phyloP scores from a whole-genome alignment of 92 coral and sea anemone species.

The Phenganax marumi region DNA sequence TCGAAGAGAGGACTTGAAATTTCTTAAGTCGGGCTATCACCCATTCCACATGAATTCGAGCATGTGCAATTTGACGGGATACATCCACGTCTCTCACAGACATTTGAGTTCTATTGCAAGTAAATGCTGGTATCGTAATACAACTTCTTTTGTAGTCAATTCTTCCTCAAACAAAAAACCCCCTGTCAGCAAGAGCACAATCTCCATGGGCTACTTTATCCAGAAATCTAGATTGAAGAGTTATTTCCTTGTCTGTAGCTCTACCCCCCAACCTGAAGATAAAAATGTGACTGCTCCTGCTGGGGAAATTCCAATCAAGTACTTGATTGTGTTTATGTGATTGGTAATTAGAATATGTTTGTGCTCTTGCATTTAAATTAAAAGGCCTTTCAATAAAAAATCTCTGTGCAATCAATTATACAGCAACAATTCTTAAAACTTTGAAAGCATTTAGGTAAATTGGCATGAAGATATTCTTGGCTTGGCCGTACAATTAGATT shows the following conservation, averaged over 20 bases:
- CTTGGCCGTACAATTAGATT: too few species aligned
- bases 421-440: constrained; percentile 39
- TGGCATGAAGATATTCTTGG: too few species aligned
- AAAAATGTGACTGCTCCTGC: constrained; percentile 48
- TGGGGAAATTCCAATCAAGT: constrained; percentile 43
- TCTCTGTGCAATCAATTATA: constrained; percentile 50
- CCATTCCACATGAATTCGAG: constrained; percentile 59
- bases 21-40: constrained; percentile 57
- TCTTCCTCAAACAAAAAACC: not conserved
- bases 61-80: constrained; percentile 56
- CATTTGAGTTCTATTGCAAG: constrained; percentile 52
- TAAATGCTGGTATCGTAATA: constrained; percentile 55
- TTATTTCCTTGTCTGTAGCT: constrained; percentile 55
- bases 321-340: constrained; percentile 48
- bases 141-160: constrained; percentile 25
- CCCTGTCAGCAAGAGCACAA: not conserved
- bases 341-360: constrained; percentile 46
- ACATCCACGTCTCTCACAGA: constrained; percentile 41
- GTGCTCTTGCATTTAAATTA: constrained; percentile 38
- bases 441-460: too few species aligned
- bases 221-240: constrained; percentile 50
- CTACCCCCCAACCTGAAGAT: constrained; percentile 61
- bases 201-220: constrained; percentile 43
- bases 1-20: constrained; percentile 31
- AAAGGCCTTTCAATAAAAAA: constrained; percentile 51